These are phyloP conservation scores for Spinus olivaceus DNA, from an alignment of 2,797 vertebrate genomes.

Conservation along the genomic window DNA sequence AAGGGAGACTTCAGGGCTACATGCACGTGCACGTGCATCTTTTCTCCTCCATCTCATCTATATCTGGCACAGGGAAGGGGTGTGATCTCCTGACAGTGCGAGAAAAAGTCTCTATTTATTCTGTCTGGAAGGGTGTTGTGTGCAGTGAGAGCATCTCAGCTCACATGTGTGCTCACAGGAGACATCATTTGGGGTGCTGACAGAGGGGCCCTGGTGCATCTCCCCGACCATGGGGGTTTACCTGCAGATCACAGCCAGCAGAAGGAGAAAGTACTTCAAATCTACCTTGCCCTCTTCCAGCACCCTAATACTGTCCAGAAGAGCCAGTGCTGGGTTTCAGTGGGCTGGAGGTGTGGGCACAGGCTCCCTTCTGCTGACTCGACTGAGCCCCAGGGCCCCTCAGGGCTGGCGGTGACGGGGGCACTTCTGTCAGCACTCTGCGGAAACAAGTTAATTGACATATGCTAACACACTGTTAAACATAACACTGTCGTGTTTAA, in stretches of 20 bases:
- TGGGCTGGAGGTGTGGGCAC: background rate
- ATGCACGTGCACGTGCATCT: background rate
- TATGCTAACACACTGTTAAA: conserved; percentile 50
- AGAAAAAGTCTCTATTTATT: conserved; percentile 49
- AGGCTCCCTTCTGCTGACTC: background rate
- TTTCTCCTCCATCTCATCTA: background rate
- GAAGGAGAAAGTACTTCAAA: background rate
- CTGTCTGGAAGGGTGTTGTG: background rate
- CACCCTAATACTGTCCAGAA: background rate
- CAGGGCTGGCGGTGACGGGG: fast-evolving
- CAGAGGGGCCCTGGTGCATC: background rate
- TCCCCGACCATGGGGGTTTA: fast-evolving
- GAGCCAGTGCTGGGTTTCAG: background rate
- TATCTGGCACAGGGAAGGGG: background rate
- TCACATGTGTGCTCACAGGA: background rate
- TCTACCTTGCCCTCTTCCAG: fast-evolving
- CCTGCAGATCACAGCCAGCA: background rate
- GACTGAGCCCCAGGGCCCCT: background rate
- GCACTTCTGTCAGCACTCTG: conserved; percentile 36
- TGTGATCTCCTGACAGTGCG: conserved; percentile 8
- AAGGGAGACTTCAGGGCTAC: background rate
- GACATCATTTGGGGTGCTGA: background rate
- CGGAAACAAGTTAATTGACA: conserved; percentile 42
- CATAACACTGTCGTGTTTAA: conserved; percentile 41
- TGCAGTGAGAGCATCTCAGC: background rate